Evolutionary conservation across 2,113 vertebrate species (phyloP).

Genomic region (Gymnocephalus cernua): DNA sequence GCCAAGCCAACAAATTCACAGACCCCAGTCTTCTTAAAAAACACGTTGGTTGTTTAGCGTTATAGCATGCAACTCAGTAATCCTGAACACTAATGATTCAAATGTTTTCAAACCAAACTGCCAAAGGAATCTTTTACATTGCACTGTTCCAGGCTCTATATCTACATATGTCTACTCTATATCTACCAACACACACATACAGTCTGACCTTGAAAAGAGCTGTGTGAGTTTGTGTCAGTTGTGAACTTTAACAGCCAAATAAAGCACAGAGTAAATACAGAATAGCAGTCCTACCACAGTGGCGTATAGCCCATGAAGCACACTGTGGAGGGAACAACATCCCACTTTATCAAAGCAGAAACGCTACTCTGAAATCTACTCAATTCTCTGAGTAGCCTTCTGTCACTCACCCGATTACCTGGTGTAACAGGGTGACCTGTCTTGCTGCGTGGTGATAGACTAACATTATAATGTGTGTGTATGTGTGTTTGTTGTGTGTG

Average conservation of each 20-base stretch:
- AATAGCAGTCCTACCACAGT: background rate
- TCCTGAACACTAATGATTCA: background rate
- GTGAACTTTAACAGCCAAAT: conserved; percentile 44
- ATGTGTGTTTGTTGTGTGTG: too few relatives aligned
- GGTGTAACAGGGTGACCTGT: conserved; percentile 12
- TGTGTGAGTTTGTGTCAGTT: conserved; percentile 2
- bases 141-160: background rate
- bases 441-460: conserved; percentile 7
- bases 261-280: conserved; percentile 38
- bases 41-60: background rate
- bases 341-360: background rate
- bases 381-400: background rate
- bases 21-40: background rate
- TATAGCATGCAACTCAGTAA: background rate
- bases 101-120: conserved; percentile 2
- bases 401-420: conserved; percentile 29
- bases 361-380: background rate
- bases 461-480: conserved; percentile 5
- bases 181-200: background rate
- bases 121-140: background rate
- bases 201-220: conserved; percentile 37
- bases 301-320: conserved; percentile 21
- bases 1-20: background rate
- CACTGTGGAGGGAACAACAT: conserved; percentile 15
- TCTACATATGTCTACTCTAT: background rate